These are phyloP conservation scores for Pollachius pollachius DNA, from an alignment of 2,113 vertebrate species.

Conservation along the genomic window DNA sequence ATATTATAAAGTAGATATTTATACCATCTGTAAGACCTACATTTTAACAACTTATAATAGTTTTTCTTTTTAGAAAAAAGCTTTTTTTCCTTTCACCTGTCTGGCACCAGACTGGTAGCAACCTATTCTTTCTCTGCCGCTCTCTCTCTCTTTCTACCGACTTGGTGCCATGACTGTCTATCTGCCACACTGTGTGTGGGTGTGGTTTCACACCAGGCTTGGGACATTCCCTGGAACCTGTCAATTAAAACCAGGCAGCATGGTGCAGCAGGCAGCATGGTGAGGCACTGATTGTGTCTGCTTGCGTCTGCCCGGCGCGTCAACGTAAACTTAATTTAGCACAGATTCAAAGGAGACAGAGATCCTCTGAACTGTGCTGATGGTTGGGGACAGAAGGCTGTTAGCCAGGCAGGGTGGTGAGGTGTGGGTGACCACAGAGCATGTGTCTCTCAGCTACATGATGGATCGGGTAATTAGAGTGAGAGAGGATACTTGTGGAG, in stretches of 20 bases:
- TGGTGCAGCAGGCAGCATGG: background rate
- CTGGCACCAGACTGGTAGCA: too few species aligned
- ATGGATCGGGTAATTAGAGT: slow-evolving; percentile 25
- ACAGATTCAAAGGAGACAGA: background rate
- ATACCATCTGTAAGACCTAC: too few species aligned
- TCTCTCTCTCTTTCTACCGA: slow-evolving; percentile 6
- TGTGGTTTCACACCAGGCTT: slow-evolving; percentile 1
- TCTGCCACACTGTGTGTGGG: slow-evolving; percentile 13
- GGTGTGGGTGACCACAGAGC: background rate
- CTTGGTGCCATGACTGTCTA: background rate
- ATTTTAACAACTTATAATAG: too few species aligned
- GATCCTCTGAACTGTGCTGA: slow-evolving; percentile 2
- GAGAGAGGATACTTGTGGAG: background rate
- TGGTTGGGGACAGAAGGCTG: slow-evolving; percentile 3
- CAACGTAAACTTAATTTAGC: background rate
- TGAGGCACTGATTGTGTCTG: slow-evolving; percentile 10
- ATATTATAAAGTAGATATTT: too few species aligned
- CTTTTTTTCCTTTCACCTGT: too few species aligned
- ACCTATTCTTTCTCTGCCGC: background rate
- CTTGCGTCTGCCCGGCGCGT: background rate
- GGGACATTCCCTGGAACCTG: slow-evolving; percentile 3
- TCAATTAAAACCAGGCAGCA: slow-evolving; percentile 22
- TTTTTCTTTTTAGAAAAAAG: too few species aligned
- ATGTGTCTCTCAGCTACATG: background rate
- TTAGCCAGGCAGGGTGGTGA: slow-evolving; percentile 1